Base-by-base conservation (phyloP, 2,113 vertebrate species). In the Calyptomena viridis region DNA sequence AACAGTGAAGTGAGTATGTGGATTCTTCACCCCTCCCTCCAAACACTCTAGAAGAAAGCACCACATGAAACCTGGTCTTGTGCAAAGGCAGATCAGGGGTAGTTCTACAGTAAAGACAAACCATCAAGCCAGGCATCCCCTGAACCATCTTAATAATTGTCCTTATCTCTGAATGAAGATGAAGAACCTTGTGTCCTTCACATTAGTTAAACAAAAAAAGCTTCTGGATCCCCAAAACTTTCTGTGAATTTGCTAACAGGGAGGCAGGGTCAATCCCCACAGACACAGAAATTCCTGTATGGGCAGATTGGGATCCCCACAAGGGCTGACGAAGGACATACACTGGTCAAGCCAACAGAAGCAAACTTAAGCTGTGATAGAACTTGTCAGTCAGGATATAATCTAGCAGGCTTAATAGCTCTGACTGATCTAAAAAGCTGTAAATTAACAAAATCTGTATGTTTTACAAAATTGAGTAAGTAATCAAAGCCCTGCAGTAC, bases 401-500 rank as follows among this genome's bases (percentile, higher is more conserved):
- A 73, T 33, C 33, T 82, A 89, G 76, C 59, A 97, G 53, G 53
- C 77, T 91, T 95, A 81, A 97, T 89, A 80, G 56, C 80, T 93
- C 79, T 82, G 74, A 74, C 39, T 83, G 84, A 94, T 94, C 89
- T 94, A 86, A 94, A 97, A 96, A 95, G 92, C 80, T 94, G 95
- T 68, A 97, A 96, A 96, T 87, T 68, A 96, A 97, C 74, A 87
- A 85, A 90, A 97, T 64, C 84, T 87, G 86, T 89, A 49, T 89
- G 44, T 90, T 96, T 91, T 95, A 96, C 89, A 95, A 84, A 91
- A 84, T 75, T 15, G 35, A 49, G 39, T 93, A 83, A 92, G 92
- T 84, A 95, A 84, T 91, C 95, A 82, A 93, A 83, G 53, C 73
- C 22, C 42, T 20, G 49, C 6, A 39, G 52, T 78, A 79, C 76